These are phyloP conservation scores for Lamproptera curius DNA, from an alignment of 2,888 invertebrate species.

Conservation along the genomic window DNA sequence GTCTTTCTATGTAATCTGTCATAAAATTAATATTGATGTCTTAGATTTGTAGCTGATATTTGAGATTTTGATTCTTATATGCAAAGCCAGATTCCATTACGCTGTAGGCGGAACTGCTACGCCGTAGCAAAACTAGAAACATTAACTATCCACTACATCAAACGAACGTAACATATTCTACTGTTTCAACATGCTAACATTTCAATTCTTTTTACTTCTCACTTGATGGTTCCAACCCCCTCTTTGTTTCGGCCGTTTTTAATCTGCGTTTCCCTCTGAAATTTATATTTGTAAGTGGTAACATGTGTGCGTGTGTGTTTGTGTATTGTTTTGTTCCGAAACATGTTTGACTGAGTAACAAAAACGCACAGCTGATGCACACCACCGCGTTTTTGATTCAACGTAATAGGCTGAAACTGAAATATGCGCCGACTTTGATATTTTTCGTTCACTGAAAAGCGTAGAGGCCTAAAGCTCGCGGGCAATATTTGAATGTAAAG, in stretches of 20 bases:
- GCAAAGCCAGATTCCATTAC: too few species aligned
- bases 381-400: background rate
- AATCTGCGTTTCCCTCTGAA: conserved; percentile 14
- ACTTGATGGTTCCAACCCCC: conserved; percentile 5
- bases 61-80: too few species aligned
- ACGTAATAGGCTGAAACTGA: background rate
- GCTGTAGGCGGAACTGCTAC: too few species aligned
- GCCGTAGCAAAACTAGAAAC: too few species aligned
- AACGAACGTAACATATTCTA: conserved; percentile 13
- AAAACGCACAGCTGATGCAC: conserved; percentile 1
- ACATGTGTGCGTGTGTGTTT: background rate
- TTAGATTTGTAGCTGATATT: too few species aligned
- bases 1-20: too few species aligned
- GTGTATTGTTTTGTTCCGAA: background rate
- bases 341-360: conserved; percentile 1
- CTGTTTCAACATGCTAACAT: conserved; percentile 4
- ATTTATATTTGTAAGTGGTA: background rate
- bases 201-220: conserved; percentile 17
- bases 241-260: conserved; percentile 16
- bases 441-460: background rate
- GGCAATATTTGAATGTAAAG: background rate
- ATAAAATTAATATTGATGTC: too few species aligned
- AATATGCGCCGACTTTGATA: background rate
- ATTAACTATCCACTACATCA: conserved; percentile 11
- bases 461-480: background rate